Percentiles rank a stretch among this genome's conserved stretches.
These are phyloP conservation scores for Trigoniulus corallinus DNA, from an alignment of 1,140 invertebrate species.

Conservation along the genomic window DNA sequence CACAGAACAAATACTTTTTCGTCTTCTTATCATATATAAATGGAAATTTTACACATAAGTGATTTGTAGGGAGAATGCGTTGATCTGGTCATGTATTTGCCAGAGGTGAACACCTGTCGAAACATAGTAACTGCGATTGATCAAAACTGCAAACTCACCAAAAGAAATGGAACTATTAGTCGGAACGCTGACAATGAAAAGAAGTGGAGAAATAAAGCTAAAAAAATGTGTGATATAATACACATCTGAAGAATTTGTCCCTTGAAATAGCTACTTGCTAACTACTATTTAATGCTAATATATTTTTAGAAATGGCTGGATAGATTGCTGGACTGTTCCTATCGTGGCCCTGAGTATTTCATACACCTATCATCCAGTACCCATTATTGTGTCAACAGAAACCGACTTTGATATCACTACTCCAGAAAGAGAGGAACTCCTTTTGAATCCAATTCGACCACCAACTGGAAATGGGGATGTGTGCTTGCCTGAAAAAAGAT, in stretches of 20 bases:
- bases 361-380: constrained; percentile 81
- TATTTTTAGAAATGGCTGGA: constrained; percentile 54
- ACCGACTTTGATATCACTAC: constrained; percentile 73
- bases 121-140: constrained; percentile 67
- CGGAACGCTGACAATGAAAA: constrained; percentile 29
- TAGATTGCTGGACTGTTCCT: constrained; percentile 88
- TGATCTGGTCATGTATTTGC: constrained; percentile 72
- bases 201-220: constrained; percentile 76
- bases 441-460: constrained; percentile 78
- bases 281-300: no score
- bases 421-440: constrained; percentile 81
- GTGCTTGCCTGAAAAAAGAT: constrained; percentile 7
- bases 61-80: constrained; percentile 59
- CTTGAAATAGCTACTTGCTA: no score
- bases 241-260: no score
- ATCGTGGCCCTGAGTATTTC: constrained; percentile 78
- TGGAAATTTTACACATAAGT: no score
- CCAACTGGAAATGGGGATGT: constrained; percentile 30
- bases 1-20: no score
- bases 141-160: constrained; percentile 69
- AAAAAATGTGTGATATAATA: constrained; percentile 32
- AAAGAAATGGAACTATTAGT: constrained; percentile 43
- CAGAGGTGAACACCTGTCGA: constrained; percentile 75
- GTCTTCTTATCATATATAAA: no score
- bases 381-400: constrained; percentile 62